Conservation (phyloP, 2,888 invertebrate species). For the Thymelicus sylvestris region DNA sequence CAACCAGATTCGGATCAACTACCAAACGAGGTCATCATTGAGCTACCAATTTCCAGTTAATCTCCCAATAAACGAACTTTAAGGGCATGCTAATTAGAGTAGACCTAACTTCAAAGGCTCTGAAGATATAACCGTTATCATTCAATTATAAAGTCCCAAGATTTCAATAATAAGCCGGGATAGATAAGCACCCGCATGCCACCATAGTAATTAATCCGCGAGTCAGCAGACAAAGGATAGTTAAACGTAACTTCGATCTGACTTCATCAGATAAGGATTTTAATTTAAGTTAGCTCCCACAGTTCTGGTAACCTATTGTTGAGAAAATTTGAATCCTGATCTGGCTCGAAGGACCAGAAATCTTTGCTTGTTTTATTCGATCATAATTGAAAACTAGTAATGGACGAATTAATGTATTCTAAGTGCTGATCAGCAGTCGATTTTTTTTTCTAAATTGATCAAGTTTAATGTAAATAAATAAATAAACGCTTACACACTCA, state of each 20-base stretch:
- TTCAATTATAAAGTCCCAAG: slow-evolving; percentile 20
- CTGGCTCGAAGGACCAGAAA: slow-evolving; percentile 18
- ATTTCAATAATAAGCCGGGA: slow-evolving; percentile 37
- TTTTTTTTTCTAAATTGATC: no score
- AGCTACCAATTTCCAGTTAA: neutral
- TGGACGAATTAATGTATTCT: no score
- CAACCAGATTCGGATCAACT: no score
- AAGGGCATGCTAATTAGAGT: neutral
- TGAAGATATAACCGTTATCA: neutral
- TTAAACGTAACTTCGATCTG: slow-evolving; percentile 41
- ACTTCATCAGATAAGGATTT: slow-evolving; percentile 38
- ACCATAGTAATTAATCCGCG: slow-evolving; percentile 47
- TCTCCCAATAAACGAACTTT: neutral
- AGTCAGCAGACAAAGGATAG: slow-evolving; percentile 43
- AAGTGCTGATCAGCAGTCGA: no score
- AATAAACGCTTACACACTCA: no score
- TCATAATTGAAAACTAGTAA: no score
- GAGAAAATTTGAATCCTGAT: slow-evolving; percentile 6
- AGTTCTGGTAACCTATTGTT: slow-evolving; percentile 30
- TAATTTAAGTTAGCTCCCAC: slow-evolving; percentile 32
- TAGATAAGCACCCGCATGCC: slow-evolving; percentile 46
- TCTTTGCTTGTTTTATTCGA: neutral
- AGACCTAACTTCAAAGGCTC: slow-evolving; percentile 4
- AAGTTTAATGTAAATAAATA: no score
- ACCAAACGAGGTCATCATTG: no score